A percentile compares a stretch with the other conserved stretches of the same genome.
These are phyloP conservation scores for Coilia nasus DNA, from an alignment of 2,797 vertebrate species.

Conservation along the genomic window DNA sequence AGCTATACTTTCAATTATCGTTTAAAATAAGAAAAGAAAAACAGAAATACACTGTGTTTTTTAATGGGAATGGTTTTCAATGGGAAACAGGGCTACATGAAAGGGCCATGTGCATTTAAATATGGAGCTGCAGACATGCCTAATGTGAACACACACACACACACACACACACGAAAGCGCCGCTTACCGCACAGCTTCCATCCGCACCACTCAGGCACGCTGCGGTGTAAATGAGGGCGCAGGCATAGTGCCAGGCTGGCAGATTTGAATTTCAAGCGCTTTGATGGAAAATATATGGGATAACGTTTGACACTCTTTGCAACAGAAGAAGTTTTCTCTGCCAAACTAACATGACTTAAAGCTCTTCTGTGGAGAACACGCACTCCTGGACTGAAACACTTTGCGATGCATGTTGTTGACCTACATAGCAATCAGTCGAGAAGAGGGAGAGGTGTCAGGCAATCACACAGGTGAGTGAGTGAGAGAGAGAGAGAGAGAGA, in stretches of 20 bases:
- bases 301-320: background rate
- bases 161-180: too few species aligned
- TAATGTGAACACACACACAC: too few species aligned
- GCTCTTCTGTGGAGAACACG: background rate
- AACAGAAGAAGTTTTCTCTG: background rate
- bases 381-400: background rate
- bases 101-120: too few species aligned
- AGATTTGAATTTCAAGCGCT: background rate
- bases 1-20: too few species aligned
- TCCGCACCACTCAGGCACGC: too few species aligned
- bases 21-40: too few species aligned
- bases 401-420: background rate
- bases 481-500: background rate
- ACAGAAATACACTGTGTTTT: too few species aligned
- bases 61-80: too few species aligned
- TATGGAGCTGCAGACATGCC: too few species aligned
- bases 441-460: background rate
- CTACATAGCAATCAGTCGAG: slow-evolving; percentile 2
- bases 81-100: too few species aligned
- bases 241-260: background rate
- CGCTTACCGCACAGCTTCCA: too few species aligned
- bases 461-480: background rate
- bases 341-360: background rate
- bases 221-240: too few species aligned
- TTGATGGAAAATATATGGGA: background rate